Evolutionary conservation across 2,797 vertebrate genomes (phyloP).

Genomic region (Clarias platycephalus): DNA sequence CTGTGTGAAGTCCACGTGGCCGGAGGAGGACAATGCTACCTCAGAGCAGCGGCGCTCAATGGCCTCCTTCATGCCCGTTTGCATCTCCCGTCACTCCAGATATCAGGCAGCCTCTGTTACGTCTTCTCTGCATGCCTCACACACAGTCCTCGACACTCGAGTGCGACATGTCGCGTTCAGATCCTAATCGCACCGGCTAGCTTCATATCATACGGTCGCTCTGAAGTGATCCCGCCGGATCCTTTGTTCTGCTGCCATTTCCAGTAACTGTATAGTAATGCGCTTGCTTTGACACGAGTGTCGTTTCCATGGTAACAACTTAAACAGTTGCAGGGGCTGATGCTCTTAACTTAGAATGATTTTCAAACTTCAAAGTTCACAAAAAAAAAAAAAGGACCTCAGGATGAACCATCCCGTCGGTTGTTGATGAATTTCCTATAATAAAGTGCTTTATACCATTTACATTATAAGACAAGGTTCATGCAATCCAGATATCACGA

Average conservation of each 20-base stretch:
- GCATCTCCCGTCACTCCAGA: constrained; percentile 53
- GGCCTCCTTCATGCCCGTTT: constrained; percentile 48
- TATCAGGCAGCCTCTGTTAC: constrained; percentile 59
- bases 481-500: background rate
- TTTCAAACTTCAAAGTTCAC: background rate
- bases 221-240: background rate
- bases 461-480: background rate
- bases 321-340: background rate
- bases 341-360: background rate
- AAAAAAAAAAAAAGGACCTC: background rate
- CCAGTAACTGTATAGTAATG: background rate
- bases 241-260: background rate
- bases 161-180: constrained; percentile 59
- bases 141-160: constrained; percentile 57
- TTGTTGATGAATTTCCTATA: background rate
- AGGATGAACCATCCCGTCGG: background rate
- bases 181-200: constrained; percentile 26
- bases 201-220: background rate
- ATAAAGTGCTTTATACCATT: background rate
- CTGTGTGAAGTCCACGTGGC: constrained; percentile 21
- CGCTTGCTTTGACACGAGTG: no score
- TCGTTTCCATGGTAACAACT: background rate
- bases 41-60: constrained; percentile 42
- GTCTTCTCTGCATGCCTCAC: constrained; percentile 61
- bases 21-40: constrained; percentile 42